Evolutionary conservation across 2,797 vertebrate genomes (phyloP).

Genomic region (Ispidina picta): DNA sequence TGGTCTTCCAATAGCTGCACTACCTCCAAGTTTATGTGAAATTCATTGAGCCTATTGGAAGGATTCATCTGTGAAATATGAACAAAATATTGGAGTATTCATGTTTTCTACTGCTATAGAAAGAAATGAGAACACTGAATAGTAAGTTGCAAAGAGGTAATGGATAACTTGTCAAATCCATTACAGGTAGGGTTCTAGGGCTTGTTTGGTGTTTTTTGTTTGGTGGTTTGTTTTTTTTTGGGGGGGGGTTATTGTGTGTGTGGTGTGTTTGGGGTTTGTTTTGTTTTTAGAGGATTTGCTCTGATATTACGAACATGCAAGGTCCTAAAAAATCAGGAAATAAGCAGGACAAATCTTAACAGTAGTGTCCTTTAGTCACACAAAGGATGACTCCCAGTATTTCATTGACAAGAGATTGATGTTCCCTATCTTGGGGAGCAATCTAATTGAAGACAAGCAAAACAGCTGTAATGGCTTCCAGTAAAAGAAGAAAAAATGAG

Average conservation of each 20-base stretch:
- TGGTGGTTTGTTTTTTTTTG: background rate
- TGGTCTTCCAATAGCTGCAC: accelerated
- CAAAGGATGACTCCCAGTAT: background rate
- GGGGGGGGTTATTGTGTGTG: too few species aligned
- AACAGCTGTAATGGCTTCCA: background rate
- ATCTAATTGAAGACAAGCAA: background rate
- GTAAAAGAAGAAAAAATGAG: background rate
- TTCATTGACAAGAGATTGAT: slow-evolving; percentile 9
- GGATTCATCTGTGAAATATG: background rate
- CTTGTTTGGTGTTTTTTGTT: background rate
- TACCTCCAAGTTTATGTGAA: background rate
- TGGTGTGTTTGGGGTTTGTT: background rate
- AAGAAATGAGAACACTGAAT: background rate
- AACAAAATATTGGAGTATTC: background rate
- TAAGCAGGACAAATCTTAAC: background rate
- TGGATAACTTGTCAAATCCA: background rate
- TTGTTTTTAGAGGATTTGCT: background rate
- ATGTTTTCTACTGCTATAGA: background rate
- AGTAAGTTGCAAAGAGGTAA: background rate
- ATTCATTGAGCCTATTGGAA: background rate
- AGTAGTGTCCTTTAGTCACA: background rate
- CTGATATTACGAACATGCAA: background rate
- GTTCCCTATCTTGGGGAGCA: background rate
- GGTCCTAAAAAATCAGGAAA: background rate
- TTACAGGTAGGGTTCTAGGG: background rate